phyloP scores from a whole-genome alignment of 2,113 vertebrate species.

The Arenaria interpres region DNA sequence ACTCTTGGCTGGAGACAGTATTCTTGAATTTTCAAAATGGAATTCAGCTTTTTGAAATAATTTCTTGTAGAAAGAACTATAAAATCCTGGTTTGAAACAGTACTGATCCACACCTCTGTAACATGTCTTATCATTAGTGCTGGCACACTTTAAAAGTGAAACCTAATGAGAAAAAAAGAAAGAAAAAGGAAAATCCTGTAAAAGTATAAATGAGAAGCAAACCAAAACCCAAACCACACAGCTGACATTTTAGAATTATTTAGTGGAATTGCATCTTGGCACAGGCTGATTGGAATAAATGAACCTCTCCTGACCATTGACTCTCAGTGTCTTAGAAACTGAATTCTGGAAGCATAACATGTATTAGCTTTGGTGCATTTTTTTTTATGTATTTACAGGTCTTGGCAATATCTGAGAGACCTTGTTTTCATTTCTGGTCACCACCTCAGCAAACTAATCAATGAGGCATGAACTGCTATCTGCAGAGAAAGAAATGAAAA shows the following conservation, averaged over 20 bases:
- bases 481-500: conserved; percentile 98
- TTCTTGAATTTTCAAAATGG: background rate
- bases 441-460: conserved; percentile 98
- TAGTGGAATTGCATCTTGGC: conserved; percentile 47
- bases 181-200: background rate
- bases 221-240: conserved; percentile 57
- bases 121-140: background rate
- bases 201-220: conserved; percentile 13
- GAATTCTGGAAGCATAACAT: conserved; percentile 46
- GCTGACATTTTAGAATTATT: conserved; percentile 62
- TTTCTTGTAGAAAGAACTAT: background rate
- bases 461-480: conserved; percentile 98
- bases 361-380: conserved; percentile 28
- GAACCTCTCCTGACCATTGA: conserved; percentile 72
- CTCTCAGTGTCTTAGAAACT: conserved; percentile 57
- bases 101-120: background rate
- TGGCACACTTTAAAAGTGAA: background rate
- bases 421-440: conserved; percentile 98
- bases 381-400: conserved; percentile 60
- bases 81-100: background rate
- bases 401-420: conserved; percentile 89
- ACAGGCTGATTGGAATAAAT: conserved; percentile 57
- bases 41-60: background rate
- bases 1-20: background rate
- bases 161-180: background rate